These are phyloP conservation scores for Papio anubis DNA, from an alignment of 2,113 vertebrate genomes.

Conservation along the genomic window DNA sequence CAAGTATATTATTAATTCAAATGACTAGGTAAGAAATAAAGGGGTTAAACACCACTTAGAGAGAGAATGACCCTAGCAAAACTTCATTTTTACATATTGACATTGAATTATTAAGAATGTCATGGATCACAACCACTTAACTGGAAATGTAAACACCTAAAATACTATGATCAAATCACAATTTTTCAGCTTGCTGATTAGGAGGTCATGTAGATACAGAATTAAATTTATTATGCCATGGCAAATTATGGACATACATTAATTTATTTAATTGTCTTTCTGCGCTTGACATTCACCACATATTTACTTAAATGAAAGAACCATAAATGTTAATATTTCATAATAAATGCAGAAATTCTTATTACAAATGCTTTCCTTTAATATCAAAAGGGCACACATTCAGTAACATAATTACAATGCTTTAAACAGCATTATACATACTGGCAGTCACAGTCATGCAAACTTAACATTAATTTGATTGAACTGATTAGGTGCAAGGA, in stretches of 20 bases:
- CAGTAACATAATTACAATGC: background rate
- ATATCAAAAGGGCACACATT: background rate
- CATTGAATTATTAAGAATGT: slow-evolving; percentile 26
- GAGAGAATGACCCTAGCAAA: background rate
- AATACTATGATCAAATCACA: background rate
- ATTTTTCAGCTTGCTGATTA: background rate
- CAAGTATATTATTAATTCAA: background rate
- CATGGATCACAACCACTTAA: background rate
- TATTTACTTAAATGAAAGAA: slow-evolving; percentile 46
- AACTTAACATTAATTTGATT: slow-evolving; percentile 45
- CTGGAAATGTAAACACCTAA: background rate
- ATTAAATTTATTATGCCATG: background rate
- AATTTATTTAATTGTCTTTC: slow-evolving; percentile 8
- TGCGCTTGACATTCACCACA: slow-evolving; percentile 40
- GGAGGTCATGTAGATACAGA: background rate
- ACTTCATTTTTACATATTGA: background rate
- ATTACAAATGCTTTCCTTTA: slow-evolving; percentile 4
- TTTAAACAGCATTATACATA: background rate
- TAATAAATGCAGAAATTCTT: slow-evolving; percentile 46
- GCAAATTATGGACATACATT: slow-evolving; percentile 29
- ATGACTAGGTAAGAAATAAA: background rate
- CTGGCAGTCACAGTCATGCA: background rate
- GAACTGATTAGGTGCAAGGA: slow-evolving; percentile 14
- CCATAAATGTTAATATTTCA: slow-evolving; percentile 52
- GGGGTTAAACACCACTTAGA: background rate